Percentiles rank a stretch among this genome's conserved stretches.
Conservation (phyloP, 2,888 invertebrate genomes). For the Drosophila suboccidentalis region DNA sequence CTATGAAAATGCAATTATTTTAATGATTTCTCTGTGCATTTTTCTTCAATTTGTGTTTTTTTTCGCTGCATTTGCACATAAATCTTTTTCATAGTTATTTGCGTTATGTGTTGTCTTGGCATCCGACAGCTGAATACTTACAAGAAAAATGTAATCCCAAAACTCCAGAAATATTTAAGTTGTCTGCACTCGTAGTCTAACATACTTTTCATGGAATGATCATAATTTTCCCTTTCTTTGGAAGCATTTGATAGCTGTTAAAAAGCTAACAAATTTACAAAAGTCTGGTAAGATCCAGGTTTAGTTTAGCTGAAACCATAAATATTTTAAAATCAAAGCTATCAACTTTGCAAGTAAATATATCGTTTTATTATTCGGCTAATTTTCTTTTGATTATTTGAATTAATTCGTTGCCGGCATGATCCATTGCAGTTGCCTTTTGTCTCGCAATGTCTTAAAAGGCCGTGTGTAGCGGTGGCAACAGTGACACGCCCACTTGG, state of each 20-base stretch:
- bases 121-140: not conserved
- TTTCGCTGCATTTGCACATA: constrained; percentile 14
- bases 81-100: constrained; percentile 13
- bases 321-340: too few species aligned
- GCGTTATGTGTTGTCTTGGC: not conserved
- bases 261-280: not conserved
- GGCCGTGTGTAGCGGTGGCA: constrained; percentile 6
- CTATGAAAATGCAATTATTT: constrained; percentile 27
- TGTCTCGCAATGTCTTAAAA: constrained; percentile 3
- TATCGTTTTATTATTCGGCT: not conserved
- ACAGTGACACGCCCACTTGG: constrained; percentile 32
- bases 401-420: not conserved
- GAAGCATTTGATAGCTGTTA: not conserved
- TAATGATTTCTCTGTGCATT: constrained; percentile 20
- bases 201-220: not conserved
- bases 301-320: not conserved
- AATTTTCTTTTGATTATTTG: not conserved
- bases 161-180: not conserved
- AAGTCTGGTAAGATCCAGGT: not conserved
- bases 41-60: constrained; percentile 3
- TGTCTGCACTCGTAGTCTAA: not conserved
- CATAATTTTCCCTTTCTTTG: not conserved
- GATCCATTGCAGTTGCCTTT: constrained; percentile 3
- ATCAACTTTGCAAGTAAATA: not conserved
- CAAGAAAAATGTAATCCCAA: not conserved